Percentiles rank a stretch among this genome's conserved stretches.
phyloP scores from a whole-genome alignment of 2,888 invertebrate species.

The Neoscelio sp. region DNA sequence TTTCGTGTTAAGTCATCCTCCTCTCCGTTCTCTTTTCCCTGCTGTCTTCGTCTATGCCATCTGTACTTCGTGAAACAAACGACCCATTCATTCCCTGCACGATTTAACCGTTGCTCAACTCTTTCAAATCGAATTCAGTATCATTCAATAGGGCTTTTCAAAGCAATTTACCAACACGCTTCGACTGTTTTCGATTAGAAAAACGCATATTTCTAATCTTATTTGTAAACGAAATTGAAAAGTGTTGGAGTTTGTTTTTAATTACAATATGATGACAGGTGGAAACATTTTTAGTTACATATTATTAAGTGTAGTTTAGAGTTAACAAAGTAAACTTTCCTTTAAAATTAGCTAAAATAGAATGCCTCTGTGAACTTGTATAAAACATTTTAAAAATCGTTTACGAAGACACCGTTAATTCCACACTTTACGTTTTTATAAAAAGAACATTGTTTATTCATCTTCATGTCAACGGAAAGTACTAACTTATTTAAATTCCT shows the following conservation, averaged over 20 bases:
- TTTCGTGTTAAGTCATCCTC: constrained; percentile 55
- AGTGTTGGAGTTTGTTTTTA: constrained; percentile 37
- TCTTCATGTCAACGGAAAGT: too few species aligned
- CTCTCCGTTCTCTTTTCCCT: constrained; percentile 18
- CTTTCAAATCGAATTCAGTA: constrained; percentile 58
- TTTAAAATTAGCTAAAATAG: too few species aligned
- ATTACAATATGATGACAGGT: not conserved
- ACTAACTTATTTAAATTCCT: too few species aligned
- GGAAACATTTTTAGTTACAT: too few species aligned
- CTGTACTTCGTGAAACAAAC: constrained; percentile 59
- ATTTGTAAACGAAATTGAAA: constrained; percentile 56
- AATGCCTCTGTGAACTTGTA: too few species aligned
- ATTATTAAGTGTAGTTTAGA: too few species aligned
- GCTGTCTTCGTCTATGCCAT: constrained; percentile 46
- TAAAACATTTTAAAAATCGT: too few species aligned
- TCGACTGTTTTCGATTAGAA: constrained; percentile 54
- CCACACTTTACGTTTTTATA: too few species aligned
- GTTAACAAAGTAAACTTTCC: too few species aligned
- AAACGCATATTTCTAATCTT: constrained; percentile 61
- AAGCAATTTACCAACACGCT: constrained; percentile 51
- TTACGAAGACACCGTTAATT: too few species aligned
- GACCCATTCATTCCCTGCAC: constrained; percentile 57
- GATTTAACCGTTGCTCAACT: constrained; percentile 62
- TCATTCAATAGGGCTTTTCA: constrained; percentile 49
- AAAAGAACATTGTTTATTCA: too few species aligned